Percentiles rank a stretch among this genome's conserved stretches.
phyloP scores from a whole-genome alignment of 2,888 invertebrate species.

The Ectemnius continuus region DNA sequence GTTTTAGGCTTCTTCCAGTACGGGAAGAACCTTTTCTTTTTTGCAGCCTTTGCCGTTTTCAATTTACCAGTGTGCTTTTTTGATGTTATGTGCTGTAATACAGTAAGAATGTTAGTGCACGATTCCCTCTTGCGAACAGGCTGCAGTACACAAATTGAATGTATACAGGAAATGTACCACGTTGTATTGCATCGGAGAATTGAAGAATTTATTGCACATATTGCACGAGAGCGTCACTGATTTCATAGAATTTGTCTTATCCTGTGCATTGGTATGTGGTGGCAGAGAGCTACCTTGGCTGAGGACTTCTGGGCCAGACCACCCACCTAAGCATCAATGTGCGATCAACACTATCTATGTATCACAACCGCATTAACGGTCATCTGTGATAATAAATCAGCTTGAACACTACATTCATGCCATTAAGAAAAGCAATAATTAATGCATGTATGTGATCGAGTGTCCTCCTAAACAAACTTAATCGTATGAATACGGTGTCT shows the following conservation, averaged over 20 bases:
- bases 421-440: constrained; percentile 69
- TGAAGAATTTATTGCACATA: constrained; percentile 75
- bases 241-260: constrained; percentile 52
- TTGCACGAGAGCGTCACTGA: constrained; percentile 66
- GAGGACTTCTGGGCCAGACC: constrained; percentile 59
- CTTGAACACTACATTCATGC: constrained; percentile 78
- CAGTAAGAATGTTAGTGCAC: constrained; percentile 16
- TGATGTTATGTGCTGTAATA: constrained; percentile 72
- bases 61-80: constrained; percentile 74
- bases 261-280: constrained; percentile 45
- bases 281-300: constrained; percentile 45
- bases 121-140: neutral
- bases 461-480: neutral
- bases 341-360: constrained; percentile 79
- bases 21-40: constrained; percentile 67
- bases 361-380: constrained; percentile 75
- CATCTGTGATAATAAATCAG: constrained; percentile 77
- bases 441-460: constrained; percentile 35
- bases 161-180: constrained; percentile 66
- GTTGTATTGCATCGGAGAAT: constrained; percentile 72
- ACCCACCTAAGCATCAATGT: constrained; percentile 77
- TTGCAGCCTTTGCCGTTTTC: constrained; percentile 59
- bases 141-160: no score
- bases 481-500: constrained; percentile 4
- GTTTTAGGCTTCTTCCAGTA: constrained; percentile 67